Evolutionary conservation across 2,888 invertebrate species (phyloP), one percentile per base, ranked within the genome.

Genomic region (Bugula neritina): DNA sequence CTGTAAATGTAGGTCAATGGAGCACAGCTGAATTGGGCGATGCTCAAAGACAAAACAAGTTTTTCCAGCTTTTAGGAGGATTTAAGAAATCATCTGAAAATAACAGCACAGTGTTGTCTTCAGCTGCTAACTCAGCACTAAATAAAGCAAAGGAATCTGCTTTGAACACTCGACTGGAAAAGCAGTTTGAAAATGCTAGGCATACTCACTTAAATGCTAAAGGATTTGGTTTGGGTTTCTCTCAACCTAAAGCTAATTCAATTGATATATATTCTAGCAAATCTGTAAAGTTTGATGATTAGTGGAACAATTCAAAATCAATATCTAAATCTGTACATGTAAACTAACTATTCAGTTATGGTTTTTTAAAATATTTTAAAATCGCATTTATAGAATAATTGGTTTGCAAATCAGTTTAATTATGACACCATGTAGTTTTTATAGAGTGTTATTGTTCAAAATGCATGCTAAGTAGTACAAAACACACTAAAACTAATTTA

Each of bases 221-320:
- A 63, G 63, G 63, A 13, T 5, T 63, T 3, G 63, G 63, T 13
- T 27, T 63, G 10, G 63, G 63, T 27, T 63, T 63, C 34, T 31
- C 63, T 63, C 27, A 63, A 27, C 63, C 63, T 10, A 63, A 63
- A 31, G 34, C 21, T 21, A 63, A 63, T 27, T 63, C 27, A 13
- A 63, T 63, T 29, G 63, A 63, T 31, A 63, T 63, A 13, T 63
- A 21, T 31, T 27, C 63, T 29, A 34, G 29, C 27, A 21, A 27
- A 13, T 63, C 63, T 63, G 31, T 10, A 31, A 63, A 34, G 31
- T 63, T 63, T 63, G 63, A 63, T 29, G 63, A 63, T 63, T 63
- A n/a, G 23, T 57, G 5, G 23, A n/a, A n/a, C n/a, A n/a, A n/a
- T n/a, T n/a, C n/a, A n/a, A n/a, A n/a, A n/a, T n/a, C n/a, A n/a